These are phyloP conservation scores for Pediacus dermestoides DNA, from an alignment of 2,888 invertebrate species.

Conservation along the genomic window DNA sequence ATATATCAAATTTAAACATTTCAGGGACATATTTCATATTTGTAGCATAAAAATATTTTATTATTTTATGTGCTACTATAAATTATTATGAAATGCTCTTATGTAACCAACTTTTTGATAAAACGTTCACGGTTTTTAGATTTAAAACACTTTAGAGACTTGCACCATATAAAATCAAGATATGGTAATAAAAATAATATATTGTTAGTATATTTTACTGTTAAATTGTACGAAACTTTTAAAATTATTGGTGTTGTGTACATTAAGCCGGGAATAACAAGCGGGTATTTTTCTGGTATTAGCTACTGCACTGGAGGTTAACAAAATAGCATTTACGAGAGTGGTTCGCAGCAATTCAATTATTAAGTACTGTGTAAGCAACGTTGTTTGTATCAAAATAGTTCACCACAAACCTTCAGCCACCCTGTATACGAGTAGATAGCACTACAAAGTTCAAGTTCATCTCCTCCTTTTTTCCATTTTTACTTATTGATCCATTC, in stretches of 20 bases:
- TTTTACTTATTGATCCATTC: no score
- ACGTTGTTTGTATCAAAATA: no score
- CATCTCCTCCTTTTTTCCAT: no score
- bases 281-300: no score
- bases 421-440: no score
- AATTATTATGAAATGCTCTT: constrained; percentile 36
- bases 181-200: constrained; percentile 36
- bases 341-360: no score
- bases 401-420: no score
- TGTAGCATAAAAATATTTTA: constrained; percentile 38
- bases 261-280: no score
- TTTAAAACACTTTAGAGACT: constrained; percentile 39
- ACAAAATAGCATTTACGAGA: no score
- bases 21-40: constrained; percentile 36
- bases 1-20: constrained; percentile 35
- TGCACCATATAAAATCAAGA: constrained; percentile 34
- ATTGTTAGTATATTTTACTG: constrained; percentile 27
- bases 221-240: neutral
- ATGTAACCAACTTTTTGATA: constrained; percentile 39
- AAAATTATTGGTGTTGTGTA: neutral
- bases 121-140: constrained; percentile 37
- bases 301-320: no score
- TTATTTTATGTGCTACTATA: constrained; percentile 38
- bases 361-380: no score
- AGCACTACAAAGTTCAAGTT: no score